These are phyloP conservation scores for Oncorhynchus masou DNA, from an alignment of 2,113 vertebrate genomes.

Conservation along the genomic window DNA sequence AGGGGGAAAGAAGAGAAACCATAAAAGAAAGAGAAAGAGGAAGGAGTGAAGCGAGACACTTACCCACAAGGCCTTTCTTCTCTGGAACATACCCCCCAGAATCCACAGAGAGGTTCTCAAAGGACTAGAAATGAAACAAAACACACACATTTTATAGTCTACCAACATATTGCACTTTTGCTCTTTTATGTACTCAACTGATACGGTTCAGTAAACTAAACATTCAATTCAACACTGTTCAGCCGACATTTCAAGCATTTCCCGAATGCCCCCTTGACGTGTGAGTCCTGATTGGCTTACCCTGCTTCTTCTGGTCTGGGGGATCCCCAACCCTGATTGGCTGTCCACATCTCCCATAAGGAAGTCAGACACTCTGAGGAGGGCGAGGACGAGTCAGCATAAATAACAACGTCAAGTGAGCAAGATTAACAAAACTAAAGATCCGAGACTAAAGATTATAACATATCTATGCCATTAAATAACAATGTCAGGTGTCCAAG, in stretches of 20 bases:
- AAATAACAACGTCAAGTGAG: background rate
- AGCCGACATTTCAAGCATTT: too few species aligned
- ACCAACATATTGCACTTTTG: conserved; percentile 11
- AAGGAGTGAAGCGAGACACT: conserved; percentile 21
- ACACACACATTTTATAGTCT: conserved; percentile 38
- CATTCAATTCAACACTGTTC: too few species aligned
- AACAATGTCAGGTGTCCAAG: too few species aligned
- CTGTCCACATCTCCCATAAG: conserved; percentile 99
- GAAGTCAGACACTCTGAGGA: conserved; percentile 93
- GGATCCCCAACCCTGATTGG: conserved; percentile 83
- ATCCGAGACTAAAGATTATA: background rate
- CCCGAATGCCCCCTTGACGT: background rate
- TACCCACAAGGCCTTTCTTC: conserved; percentile 79
- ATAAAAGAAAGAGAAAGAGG: background rate
- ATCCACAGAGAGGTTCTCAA: conserved; percentile 89
- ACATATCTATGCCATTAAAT: too few species aligned
- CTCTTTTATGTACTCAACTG: too few species aligned
- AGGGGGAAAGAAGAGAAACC: background rate
- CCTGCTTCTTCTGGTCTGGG: conserved; percentile 86
- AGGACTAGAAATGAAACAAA: conserved; percentile 77
- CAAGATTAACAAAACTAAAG: background rate
- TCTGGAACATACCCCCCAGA: conserved; percentile 80
- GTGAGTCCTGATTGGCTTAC: conserved; percentile 68
- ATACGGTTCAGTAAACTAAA: too few species aligned
- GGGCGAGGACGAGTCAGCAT: background rate